Base-by-base conservation (phyloP, 2,888 invertebrate species). In the Notodonta ziczac region DNA sequence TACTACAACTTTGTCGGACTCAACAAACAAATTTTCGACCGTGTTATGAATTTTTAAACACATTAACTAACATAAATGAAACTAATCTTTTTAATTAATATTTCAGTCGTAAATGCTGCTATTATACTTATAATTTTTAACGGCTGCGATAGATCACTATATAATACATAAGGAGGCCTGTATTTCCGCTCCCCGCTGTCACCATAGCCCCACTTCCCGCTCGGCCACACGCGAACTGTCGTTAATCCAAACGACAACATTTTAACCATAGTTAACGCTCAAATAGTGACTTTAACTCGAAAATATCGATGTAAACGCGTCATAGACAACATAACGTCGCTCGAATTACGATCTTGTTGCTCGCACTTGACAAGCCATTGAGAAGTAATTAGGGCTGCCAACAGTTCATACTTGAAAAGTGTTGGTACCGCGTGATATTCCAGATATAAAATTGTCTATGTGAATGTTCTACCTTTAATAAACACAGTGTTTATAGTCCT, bases 231-330 rank as follows among this genome's bases (percentile, higher is more conserved):
- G 82, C 85, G 77, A 78, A 68, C 84, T 70, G 74, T 83, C 87
- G 82, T 90, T 86, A 89, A 87, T 79, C 74, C 67, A 72, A 87
- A 87, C 80, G 88, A 87, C 87, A 86, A 85, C 86, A 88, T 90
- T 88, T 24, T 88, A 86, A 85, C 84, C 78, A 77, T 73, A 78
- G 77, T 81, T 81, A 82, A 80, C 76, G 72, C 62, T 64, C 67
- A 64, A 50, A 57, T 61, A 69, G 71, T 67, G 65, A 73, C 64
- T 75, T 73, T 73, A 66, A 61, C 61, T 54, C 52, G 65, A 62
- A 67, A 74, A 73, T 40, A 62, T 71, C 60, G 65, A 64, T 74
- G 71, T 76, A 63, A 71, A 73, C 62, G 64, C 59, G 52, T 69
- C 57, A 62, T 62, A 65, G 63, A 63, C 61, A 53, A 69, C 65